Evolutionary conservation across 2,797 vertebrate species (phyloP).

Genomic region (Atherinosoma microstoma): DNA sequence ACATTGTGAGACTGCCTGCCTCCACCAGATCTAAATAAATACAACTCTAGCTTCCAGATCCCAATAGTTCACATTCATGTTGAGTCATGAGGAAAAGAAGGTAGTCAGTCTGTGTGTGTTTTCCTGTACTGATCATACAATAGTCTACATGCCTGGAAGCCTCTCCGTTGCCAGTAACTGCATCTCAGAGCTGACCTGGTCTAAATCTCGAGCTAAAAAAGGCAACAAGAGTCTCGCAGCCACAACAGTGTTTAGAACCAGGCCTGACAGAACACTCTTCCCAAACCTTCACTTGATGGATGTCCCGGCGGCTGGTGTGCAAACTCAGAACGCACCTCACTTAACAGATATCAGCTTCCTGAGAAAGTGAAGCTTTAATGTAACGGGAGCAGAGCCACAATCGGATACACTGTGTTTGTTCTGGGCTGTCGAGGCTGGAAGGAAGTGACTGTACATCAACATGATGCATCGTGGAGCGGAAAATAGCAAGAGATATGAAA

Average conservation of each 20-base stretch:
- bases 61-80: not conserved
- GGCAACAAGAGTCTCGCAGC: conserved; percentile 56
- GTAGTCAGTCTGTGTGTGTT: conserved; percentile 10
- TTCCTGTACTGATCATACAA: conserved; percentile 43
- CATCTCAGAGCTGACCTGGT: conserved; percentile 56
- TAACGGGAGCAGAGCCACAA: conserved; percentile 3
- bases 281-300: conserved; percentile 60
- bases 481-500: not conserved
- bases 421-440: conserved; percentile 12
- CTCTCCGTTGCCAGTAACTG: conserved; percentile 57
- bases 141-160: conserved; percentile 64
- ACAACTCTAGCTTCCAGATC: not conserved
- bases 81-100: conserved; percentile 5
- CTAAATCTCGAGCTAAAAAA: conserved; percentile 74
- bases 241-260: conserved; percentile 62
- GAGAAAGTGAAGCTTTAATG: conserved; percentile 13
- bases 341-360: conserved; percentile 14
- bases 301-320: conserved; percentile 35
- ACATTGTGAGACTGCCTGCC: not conserved
- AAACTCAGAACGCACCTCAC: not conserved
- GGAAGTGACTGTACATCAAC: not conserved
- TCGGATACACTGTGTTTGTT: not conserved
- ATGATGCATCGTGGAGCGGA: not conserved
- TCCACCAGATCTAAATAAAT: not conserved
- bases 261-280: conserved; percentile 54